These are phyloP conservation scores for Palythoa heliodiscus DNA, from an alignment of 92 coral and sea anemone genomes.

Conservation along the genomic window DNA sequence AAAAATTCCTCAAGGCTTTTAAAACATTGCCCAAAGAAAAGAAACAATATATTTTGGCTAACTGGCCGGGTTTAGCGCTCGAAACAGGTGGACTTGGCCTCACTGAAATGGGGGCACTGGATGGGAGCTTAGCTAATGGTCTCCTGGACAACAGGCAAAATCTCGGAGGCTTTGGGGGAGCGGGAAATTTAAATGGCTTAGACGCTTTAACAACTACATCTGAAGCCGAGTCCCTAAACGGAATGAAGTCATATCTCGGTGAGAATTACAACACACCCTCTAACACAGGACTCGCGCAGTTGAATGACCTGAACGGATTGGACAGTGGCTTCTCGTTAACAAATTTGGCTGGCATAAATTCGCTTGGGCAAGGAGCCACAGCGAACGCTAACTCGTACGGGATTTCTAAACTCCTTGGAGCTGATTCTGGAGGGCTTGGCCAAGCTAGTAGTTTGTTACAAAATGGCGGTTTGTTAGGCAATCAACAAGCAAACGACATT, in stretches of 20 bases:
- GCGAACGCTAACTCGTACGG: conserved; percentile 17
- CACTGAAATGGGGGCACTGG: conserved; percentile 42
- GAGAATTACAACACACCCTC: conserved; percentile 29
- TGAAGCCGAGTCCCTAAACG: conserved; percentile 36
- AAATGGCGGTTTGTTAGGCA: neutral
- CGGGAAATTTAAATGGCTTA: conserved; percentile 27
- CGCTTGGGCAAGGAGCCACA: conserved; percentile 11
- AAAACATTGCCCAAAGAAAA: conserved; percentile 58
- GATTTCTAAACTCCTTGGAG: conserved; percentile 40
- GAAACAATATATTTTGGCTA: conserved; percentile 79
- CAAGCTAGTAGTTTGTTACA: conserved; percentile 1
- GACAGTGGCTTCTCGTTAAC: neutral
- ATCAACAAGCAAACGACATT: conserved; percentile 18
- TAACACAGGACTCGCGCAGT: neutral
- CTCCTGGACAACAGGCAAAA: conserved; percentile 49
- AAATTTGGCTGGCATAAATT: conserved; percentile 3
- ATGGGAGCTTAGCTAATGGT: conserved; percentile 7
- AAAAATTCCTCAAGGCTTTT: conserved; percentile 1
- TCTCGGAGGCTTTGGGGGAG: conserved; percentile 54
- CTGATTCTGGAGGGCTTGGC: conserved; percentile 31
- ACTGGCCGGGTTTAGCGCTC: conserved; percentile 59
- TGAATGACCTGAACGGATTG: conserved; percentile 6
- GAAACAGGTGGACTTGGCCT: conserved; percentile 42
- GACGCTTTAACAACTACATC: conserved; percentile 32
- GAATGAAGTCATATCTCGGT: conserved; percentile 41